Percentiles rank a stretch among this genome's conserved stretches.
phyloP scores from a whole-genome alignment of 1,140 invertebrate species.

The Aphidius ervi region DNA sequence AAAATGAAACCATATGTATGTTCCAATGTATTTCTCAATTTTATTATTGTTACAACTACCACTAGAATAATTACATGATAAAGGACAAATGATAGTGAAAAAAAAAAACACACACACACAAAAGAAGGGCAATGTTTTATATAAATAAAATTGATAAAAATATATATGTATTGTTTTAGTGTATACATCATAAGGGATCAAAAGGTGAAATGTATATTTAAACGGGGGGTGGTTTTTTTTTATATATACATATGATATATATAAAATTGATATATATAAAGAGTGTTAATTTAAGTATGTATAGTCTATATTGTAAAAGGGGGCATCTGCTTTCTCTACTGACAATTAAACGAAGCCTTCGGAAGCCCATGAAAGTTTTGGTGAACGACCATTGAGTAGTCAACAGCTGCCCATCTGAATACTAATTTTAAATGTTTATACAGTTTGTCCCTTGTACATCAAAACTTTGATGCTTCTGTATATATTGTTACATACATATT shows the following conservation, averaged over 20 bases:
- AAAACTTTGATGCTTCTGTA: too few relatives aligned
- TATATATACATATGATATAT: not conserved
- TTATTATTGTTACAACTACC: too few relatives aligned
- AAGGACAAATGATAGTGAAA: not conserved
- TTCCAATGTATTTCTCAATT: constrained; percentile 2
- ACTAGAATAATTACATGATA: too few relatives aligned
- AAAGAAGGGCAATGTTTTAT: not conserved
- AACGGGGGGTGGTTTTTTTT: not conserved
- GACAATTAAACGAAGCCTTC: constrained; percentile 52
- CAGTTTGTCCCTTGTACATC: constrained; percentile 26
- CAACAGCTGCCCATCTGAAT: constrained; percentile 51
- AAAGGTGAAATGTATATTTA: constrained; percentile 6
- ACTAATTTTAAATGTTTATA: constrained; percentile 52
- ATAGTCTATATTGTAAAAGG: constrained; percentile 19
- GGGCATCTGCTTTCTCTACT: constrained; percentile 40
- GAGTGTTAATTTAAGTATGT: constrained; percentile 13
- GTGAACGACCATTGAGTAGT: constrained; percentile 37
- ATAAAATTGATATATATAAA: constrained; percentile 1
- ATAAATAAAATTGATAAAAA: not conserved
- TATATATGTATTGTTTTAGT: too few relatives aligned
- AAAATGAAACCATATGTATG: constrained; percentile 41
- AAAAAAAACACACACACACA: not conserved
- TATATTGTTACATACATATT: not conserved
- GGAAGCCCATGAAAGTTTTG: constrained; percentile 48
- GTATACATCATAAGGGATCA: constrained; percentile 1